These are phyloP conservation scores for Rhyzopertha dominica DNA, from an alignment of 1,140 invertebrate genomes.

Conservation along the genomic window DNA sequence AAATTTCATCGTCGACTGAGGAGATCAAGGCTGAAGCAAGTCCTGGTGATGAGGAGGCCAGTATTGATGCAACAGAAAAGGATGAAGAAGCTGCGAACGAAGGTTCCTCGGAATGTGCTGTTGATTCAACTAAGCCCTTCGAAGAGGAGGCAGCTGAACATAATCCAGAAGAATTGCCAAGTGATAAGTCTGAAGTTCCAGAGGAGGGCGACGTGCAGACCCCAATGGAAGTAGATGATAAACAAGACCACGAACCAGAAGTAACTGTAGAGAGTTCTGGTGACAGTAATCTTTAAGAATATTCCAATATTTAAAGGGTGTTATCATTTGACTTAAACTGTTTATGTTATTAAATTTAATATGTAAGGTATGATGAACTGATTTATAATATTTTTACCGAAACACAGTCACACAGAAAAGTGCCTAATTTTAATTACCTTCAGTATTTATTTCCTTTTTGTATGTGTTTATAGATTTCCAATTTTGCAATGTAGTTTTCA, in stretches of 20 bases:
- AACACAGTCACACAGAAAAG: too few relatives aligned
- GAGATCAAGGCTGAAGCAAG: conserved; percentile 10
- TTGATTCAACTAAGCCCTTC: background rate
- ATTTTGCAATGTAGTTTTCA: conserved; percentile 16
- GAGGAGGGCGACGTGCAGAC: conserved; percentile 5
- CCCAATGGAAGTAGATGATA: conserved; percentile 20
- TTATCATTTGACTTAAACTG: too few relatives aligned
- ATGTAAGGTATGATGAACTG: too few relatives aligned
- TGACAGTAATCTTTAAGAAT: too few relatives aligned
- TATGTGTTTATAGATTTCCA: conserved; percentile 14
- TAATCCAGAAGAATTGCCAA: too few relatives aligned
- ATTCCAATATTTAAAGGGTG: too few relatives aligned
- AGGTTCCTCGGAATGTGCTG: too few relatives aligned
- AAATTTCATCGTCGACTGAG: conserved; percentile 15
- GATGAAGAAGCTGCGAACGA: conserved; percentile 7
- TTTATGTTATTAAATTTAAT: too few relatives aligned
- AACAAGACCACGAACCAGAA: conserved; percentile 7
- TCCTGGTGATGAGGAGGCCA: background rate
- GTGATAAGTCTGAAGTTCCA: too few relatives aligned
- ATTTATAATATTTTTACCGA: too few relatives aligned
- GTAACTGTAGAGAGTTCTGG: conserved; percentile 2
- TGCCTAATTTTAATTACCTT: too few relatives aligned
- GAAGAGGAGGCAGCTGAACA: background rate
- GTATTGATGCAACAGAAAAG: conserved; percentile 1
- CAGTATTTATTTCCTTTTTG: conserved; percentile 4